Base-by-base conservation (phyloP, 2,888 invertebrate species). In the Morpho achilles region DNA sequence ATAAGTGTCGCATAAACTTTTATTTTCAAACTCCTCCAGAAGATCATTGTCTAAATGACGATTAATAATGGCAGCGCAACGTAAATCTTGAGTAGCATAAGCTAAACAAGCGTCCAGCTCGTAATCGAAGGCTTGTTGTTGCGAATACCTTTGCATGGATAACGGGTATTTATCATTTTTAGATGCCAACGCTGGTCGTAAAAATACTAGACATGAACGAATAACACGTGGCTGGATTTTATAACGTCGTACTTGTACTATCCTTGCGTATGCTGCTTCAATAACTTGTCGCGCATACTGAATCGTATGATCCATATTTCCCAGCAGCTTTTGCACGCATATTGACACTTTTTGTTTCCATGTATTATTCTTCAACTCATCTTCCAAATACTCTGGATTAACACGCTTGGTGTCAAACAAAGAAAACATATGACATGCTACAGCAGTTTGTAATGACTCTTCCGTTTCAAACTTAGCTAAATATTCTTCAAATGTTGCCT, bases 231-330 rank as follows among this genome's bases (percentile, higher is more conserved):
- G 60, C 2, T 56, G 46, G 0, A 58, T 48, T 10, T 61, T 62
- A 60, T 76, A 72, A 5, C 55, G 46, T 3, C 69, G 67, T 5
- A 61, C 66, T 42, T 72, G 69, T 39, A 57, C 16, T 4, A 80
- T 63, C 9, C 76, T 68, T 3, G 61, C 64, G 58, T 76, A 72
- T 0, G 79, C 75, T 1, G 72, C 56, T 42, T 78, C 70, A 7
- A 84, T 70, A 0, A 75, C 55, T 7, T 68, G 69, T 16, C 70
- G 70, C 0, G 71, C 65, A 60, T 82, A 84, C 59, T 82, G 82
- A 7, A 67, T 62, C 0, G 84, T 76, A 50, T 76, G 69, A 0
- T 70, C 52, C 0, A 77, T 72, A 8, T 62, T 66, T 0, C 72
- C 73, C 6, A 73, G 60, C 7, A 84, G 60, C n/a, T 64, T 67